phyloP scores from a whole-genome alignment of 2,113 vertebrate genomes.

The Grammatotria lemairii region DNA sequence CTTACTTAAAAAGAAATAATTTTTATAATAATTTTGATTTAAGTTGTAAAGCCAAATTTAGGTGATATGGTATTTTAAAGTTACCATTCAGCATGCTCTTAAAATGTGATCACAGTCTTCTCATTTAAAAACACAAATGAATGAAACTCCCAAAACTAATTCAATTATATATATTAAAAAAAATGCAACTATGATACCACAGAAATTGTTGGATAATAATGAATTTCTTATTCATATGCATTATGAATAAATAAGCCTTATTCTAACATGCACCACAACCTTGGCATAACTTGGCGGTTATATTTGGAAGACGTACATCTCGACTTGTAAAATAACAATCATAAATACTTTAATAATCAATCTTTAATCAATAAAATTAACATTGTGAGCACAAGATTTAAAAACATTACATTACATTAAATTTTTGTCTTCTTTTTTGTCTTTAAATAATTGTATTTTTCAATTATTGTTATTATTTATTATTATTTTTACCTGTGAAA shows the following conservation, averaged over 20 bases:
- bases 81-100: not conserved
- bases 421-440: not conserved
- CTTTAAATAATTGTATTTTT: not conserved
- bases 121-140: not conserved
- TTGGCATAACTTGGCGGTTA: not conserved
- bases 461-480: not conserved
- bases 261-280: not conserved
- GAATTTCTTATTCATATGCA: not conserved
- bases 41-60: not conserved
- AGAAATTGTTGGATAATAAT: not conserved
- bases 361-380: not conserved
- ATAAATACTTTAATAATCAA: not conserved
- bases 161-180: not conserved
- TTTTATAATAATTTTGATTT: not conserved
- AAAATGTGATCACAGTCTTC: not conserved
- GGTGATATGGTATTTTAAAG: not conserved
- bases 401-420: not conserved
- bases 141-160: rapidly evolving
- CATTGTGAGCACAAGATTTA: not conserved
- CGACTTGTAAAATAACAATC: not conserved
- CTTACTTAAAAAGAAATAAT: not conserved
- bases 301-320: not conserved
- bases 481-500: not conserved
- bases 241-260: not conserved
- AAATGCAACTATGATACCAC: not conserved